These are phyloP conservation scores for Xylophagus ater DNA, from an alignment of 2,888 invertebrate species.

Conservation along the genomic window DNA sequence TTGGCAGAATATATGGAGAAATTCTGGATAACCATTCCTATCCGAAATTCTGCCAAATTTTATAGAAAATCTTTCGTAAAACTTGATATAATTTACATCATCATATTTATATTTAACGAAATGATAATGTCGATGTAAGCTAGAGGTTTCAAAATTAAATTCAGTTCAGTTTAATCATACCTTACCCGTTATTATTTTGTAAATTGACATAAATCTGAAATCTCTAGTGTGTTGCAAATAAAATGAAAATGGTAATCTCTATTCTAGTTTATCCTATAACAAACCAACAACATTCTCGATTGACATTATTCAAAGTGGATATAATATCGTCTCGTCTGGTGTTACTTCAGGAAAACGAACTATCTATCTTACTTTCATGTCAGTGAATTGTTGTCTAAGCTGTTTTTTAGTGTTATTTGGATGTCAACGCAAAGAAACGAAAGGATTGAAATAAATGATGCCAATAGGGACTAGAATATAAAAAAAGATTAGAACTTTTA, in stretches of 20 bases:
- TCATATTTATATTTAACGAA: no score
- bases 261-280: conserved; percentile 1
- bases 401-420: conserved; percentile 11
- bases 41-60: no score
- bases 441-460: conserved; percentile 13
- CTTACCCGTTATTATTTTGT: no score
- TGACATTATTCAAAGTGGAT: conserved; percentile 13
- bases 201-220: conserved; percentile 11
- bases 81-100: no score
- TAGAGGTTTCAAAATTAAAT: no score
- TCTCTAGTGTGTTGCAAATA: conserved; percentile 3
- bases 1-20: no score
- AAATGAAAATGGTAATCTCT: not conserved
- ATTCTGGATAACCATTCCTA: no score
- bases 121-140: no score
- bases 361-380: conserved; percentile 12
- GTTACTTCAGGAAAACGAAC: no score
- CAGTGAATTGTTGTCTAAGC: conserved; percentile 9
- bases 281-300: conserved; percentile 3
- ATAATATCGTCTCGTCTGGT: conserved; percentile 9
- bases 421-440: conserved; percentile 5
- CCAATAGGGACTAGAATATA: conserved; percentile 7
- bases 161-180: no score
- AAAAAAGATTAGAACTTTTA: no score
- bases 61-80: no score